A percentile compares a stretch with the other conserved stretches of the same genome.
Evolutionary conservation across 2,797 vertebrate species (phyloP).

Genomic region (Pantherophis alleghaniensis): DNA sequence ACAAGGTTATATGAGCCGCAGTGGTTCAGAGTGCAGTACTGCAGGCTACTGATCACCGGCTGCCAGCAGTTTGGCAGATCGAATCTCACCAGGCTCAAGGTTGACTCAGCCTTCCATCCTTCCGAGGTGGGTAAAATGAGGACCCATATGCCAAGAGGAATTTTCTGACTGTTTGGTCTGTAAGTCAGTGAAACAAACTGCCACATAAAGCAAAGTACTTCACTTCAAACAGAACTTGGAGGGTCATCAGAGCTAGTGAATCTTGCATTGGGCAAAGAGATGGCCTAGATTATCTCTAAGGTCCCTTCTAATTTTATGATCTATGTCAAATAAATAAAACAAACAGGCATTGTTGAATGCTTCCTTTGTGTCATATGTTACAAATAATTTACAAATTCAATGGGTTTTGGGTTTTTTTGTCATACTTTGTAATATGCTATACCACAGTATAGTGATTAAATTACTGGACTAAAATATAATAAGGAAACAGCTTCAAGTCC

Average conservation of each 20-base stretch:
- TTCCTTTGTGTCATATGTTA: not conserved
- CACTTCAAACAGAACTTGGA: not conserved
- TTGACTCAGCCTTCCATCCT: no score
- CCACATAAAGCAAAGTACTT: not conserved
- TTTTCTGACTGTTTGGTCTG: not conserved
- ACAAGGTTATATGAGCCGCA: not conserved
- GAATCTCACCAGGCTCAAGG: no score
- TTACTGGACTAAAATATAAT: not conserved
- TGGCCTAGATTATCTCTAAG: not conserved
- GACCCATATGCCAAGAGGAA: not conserved
- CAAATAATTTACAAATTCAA: not conserved
- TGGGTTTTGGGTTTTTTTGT: not conserved
- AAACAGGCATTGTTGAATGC: not conserved
- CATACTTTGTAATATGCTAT: not conserved
- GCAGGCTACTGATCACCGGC: no score
- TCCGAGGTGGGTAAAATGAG: no score
- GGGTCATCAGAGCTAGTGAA: not conserved
- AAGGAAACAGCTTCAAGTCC: not conserved
- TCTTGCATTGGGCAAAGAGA: not conserved
- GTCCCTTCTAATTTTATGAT: not conserved
- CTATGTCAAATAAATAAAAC: not conserved
- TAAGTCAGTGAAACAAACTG: not conserved
- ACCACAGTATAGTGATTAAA: not conserved
- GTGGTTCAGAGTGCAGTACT: no score
- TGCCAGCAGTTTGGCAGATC: no score